A percentile compares a stretch with the other conserved stretches of the same genome.
phyloP scores from a whole-genome alignment of 2,888 invertebrate species.

The Phyto melanocephala region DNA sequence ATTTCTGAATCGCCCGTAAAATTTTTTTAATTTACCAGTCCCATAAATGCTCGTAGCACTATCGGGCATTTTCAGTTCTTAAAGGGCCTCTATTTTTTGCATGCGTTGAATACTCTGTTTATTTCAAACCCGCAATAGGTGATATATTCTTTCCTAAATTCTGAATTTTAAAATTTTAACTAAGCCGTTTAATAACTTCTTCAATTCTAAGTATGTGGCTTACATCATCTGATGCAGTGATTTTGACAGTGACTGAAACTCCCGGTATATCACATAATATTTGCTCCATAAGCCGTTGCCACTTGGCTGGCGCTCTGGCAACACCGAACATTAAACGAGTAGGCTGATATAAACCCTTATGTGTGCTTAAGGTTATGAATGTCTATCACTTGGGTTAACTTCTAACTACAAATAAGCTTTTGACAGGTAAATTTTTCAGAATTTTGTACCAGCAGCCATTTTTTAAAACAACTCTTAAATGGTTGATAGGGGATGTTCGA shows the following conservation, averaged over 20 bases:
- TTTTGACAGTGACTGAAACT: slow-evolving; percentile 65
- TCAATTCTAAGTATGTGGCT: slow-evolving; percentile 67
- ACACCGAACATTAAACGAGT: slow-evolving; percentile 72
- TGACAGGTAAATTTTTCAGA: slow-evolving; percentile 70
- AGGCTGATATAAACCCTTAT: slow-evolving; percentile 71
- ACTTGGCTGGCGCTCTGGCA: slow-evolving; percentile 71
- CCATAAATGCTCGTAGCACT: slow-evolving; percentile 67
- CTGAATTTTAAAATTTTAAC: slow-evolving; percentile 68
- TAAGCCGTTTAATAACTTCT: slow-evolving; percentile 66
- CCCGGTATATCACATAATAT: slow-evolving; percentile 68
- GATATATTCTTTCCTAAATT: slow-evolving; percentile 68
- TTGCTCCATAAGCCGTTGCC: slow-evolving; percentile 71
- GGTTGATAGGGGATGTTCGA: slow-evolving; percentile 70
- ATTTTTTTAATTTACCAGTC: slow-evolving; percentile 59
- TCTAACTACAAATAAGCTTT: slow-evolving; percentile 74
- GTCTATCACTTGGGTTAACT: slow-evolving; percentile 69
- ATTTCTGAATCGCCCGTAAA: slow-evolving; percentile 71
- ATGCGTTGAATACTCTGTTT: slow-evolving; percentile 67
- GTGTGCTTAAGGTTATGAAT: slow-evolving; percentile 72
- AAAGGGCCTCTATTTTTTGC: slow-evolving; percentile 68
- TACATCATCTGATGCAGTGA: slow-evolving; percentile 66
- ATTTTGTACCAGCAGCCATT: slow-evolving; percentile 65
- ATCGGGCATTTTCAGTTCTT: background rate
- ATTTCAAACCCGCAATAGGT: slow-evolving; percentile 69
- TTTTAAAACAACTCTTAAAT: slow-evolving; percentile 65